Evolutionary conservation across 2,113 vertebrate species (phyloP).

Genomic region (Peucedramus taeniatus): DNA sequence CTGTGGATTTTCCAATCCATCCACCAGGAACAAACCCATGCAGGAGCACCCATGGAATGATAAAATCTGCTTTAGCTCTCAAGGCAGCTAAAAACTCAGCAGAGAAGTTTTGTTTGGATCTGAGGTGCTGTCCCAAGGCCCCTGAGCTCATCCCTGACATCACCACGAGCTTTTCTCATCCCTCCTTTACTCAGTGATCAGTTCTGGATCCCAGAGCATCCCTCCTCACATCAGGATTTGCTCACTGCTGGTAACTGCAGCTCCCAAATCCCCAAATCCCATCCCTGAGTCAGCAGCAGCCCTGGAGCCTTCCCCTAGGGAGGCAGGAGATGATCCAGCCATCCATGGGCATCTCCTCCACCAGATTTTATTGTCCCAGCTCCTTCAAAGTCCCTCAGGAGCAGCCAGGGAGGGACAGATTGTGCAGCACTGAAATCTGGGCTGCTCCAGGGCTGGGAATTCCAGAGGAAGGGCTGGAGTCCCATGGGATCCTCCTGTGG

Average conservation of each 20-base stretch:
- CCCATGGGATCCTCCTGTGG: not conserved
- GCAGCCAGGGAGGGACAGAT: not conserved
- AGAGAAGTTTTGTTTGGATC: not conserved
- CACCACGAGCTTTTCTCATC: not conserved
- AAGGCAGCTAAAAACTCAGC: not conserved
- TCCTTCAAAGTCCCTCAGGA: not conserved
- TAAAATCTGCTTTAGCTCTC: accelerated
- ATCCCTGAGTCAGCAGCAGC: not conserved
- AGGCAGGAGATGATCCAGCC: not conserved
- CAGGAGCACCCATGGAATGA: accelerated
- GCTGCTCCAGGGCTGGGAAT: not conserved
- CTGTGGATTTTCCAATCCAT: not conserved
- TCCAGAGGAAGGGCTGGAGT: not conserved
- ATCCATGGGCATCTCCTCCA: not conserved
- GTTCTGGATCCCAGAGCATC: not conserved
- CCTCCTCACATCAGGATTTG: not conserved
- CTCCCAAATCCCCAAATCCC: not conserved
- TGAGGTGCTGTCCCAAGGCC: not conserved
- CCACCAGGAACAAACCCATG: not conserved
- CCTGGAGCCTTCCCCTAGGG: not conserved
- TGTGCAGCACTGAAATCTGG: not conserved
- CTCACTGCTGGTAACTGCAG: not conserved
- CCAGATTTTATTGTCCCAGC: not conserved
- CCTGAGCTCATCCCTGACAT: conserved; percentile 2
- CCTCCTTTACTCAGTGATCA: not conserved